These are phyloP conservation scores for Thunnus maccoyii DNA, from an alignment of 2,113 vertebrate species.

Conservation along the genomic window DNA sequence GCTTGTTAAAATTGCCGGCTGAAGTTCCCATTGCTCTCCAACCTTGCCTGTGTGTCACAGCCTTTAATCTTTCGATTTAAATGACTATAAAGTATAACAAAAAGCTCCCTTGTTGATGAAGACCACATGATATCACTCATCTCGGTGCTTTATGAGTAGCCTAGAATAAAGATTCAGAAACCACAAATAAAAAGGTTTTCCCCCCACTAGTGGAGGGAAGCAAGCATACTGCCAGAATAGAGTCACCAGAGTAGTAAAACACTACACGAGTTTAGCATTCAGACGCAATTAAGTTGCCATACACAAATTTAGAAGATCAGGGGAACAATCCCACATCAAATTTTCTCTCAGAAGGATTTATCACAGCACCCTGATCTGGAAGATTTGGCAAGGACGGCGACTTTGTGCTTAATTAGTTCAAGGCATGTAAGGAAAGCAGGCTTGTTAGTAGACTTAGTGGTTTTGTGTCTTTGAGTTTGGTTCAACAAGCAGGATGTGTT, in stretches of 20 bases:
- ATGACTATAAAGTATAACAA: constrained; percentile 64
- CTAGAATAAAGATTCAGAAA: constrained; percentile 72
- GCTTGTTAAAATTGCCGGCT: constrained; percentile 44
- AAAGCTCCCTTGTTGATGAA: constrained; percentile 70
- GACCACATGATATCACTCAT: constrained; percentile 78
- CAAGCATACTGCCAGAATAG: constrained; percentile 63
- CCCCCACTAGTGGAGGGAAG: constrained; percentile 55
- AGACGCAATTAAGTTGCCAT: constrained; percentile 71
- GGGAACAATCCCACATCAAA: constrained; percentile 69
- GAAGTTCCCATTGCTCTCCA: constrained; percentile 37
- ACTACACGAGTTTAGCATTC: constrained; percentile 59
- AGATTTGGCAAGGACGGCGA: constrained; percentile 31
- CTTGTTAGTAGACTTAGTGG: constrained; percentile 48
- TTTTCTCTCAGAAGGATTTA: constrained; percentile 56
- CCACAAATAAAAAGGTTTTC: constrained; percentile 75
- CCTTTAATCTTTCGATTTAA: constrained; percentile 69
- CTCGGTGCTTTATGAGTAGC: constrained; percentile 70
- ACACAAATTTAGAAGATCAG: constrained; percentile 71
- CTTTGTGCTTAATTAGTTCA: constrained; percentile 67
- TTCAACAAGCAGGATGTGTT: constrained; percentile 44
- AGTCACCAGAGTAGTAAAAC: constrained; percentile 77
- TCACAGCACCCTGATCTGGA: constrained; percentile 53
- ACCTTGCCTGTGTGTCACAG: constrained; percentile 60
- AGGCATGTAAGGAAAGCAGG: constrained; percentile 45
- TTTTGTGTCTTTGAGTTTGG: constrained; percentile 34